Base-by-base conservation (phyloP, 2,797 vertebrate species). In the Molossus molossus region DNA sequence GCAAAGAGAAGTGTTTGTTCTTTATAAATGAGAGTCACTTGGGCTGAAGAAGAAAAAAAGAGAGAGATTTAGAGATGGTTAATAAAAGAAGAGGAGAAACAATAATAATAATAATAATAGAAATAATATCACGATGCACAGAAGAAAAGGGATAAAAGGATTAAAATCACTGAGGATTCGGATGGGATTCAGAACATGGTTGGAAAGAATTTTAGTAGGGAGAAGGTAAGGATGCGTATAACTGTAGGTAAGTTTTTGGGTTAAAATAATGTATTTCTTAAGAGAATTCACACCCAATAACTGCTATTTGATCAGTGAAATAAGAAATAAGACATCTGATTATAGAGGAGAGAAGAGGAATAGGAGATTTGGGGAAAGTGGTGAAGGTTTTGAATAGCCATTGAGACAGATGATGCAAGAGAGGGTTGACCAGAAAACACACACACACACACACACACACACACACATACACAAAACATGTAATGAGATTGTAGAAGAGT, bases 361-460 rank as follows among this genome's bases (percentile, higher is more conserved):
- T 40, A 37, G 17, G 25, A 91, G 13, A 76, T 55, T 40, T 88
- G 21, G 72, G 12, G 70, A 73, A 60, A 90, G 33, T 12, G 18
- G 65, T 48, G 53, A 81, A 65, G 12, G n/a, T 69, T 91, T 95
- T 83, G 77, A 79, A 79, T 37, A 67, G 62, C 50, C 69, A 82
- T 18, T 11, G 1, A 69, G 57, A 73, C 37, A 58, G 11, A 77
- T 37, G 20, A 72, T 72, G 7, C 27, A 57, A 87, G 6, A 89
- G 18, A 69, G 21, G 9, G 1, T 21, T 75, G 25, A 67, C 50
- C 60, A 50, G 55, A 29, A 76, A 76, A 72, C 33, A 33, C 3
- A 33, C 33, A 33, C 33, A 33, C 33, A 33, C 33, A 33, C 33
- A 33, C 33, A 33, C 33, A 33, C 33, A 33, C 33, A 33, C 33